These are phyloP conservation scores for Drosophila borealis DNA, from an alignment of 2,888 invertebrate genomes.

Conservation along the genomic window DNA sequence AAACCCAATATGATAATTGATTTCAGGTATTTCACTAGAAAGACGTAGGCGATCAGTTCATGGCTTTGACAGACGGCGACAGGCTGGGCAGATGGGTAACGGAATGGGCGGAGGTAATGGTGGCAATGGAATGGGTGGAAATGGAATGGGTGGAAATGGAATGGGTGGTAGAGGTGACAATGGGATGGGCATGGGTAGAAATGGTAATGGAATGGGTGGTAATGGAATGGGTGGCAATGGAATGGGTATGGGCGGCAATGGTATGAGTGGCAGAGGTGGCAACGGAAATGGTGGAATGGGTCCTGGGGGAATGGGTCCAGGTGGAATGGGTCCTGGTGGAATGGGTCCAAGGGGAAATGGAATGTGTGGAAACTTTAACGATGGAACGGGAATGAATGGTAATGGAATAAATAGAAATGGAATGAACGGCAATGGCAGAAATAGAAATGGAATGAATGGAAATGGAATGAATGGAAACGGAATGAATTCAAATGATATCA, in stretches of 20 bases:
- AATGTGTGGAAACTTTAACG: conserved; percentile 8
- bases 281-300: conserved; percentile 13
- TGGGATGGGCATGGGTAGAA: background rate
- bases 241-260: background rate
- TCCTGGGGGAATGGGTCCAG: conserved; percentile 9
- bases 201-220: background rate
- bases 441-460: conserved; percentile 12
- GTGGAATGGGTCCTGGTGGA: conserved; percentile 12
- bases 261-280: background rate
- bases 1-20: background rate
- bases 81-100: conserved; percentile 24
- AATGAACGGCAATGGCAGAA: conserved; percentile 1
- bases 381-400: conserved; percentile 1
- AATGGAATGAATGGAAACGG: conserved; percentile 20
- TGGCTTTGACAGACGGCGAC: conserved; percentile 10
- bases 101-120: background rate
- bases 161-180: background rate
- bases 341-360: conserved; percentile 21
- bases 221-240: background rate
- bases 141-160: background rate
- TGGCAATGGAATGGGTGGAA: background rate
- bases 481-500: conserved; percentile 26
- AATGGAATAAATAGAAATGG: conserved; percentile 15
- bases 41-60: conserved; percentile 37
- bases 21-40: conserved; percentile 27